A percentile compares a stretch with the other conserved stretches of the same genome.
phyloP scores from a whole-genome alignment of 92 coral and sea anemone species.

The Epizoanthus rinbou region DNA sequence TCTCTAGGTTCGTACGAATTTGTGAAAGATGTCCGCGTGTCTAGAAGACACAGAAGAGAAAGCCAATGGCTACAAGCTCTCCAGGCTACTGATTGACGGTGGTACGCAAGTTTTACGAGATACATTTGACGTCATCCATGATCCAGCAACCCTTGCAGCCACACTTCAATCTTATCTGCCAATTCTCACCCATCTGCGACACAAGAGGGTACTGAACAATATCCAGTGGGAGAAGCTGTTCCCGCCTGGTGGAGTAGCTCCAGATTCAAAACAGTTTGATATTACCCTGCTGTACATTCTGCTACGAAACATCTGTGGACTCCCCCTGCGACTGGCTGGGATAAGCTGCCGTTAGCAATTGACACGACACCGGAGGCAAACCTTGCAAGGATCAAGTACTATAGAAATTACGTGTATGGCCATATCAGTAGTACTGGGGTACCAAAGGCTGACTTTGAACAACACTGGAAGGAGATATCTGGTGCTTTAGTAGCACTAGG shows the following conservation, averaged over 20 bases:
- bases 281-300: constrained; percentile 58
- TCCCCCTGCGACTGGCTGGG: constrained; percentile 60
- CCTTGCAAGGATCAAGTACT: constrained; percentile 65
- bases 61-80: constrained; percentile 44
- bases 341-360: constrained; percentile 36
- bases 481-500: constrained; percentile 57
- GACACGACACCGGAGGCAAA: constrained; percentile 61
- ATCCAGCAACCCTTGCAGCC: constrained; percentile 38
- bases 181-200: constrained; percentile 36
- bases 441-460: constrained; percentile 32
- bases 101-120: constrained; percentile 51
- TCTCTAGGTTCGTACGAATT: no score
- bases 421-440: constrained; percentile 48
- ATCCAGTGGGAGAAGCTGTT: constrained; percentile 63
- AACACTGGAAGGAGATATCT: constrained; percentile 58
- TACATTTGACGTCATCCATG: constrained; percentile 40
- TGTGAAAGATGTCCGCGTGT: constrained; percentile 34
- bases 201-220: constrained; percentile 42
- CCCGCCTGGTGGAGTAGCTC: constrained; percentile 51
- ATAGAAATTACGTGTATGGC: constrained; percentile 58
- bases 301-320: constrained; percentile 61
- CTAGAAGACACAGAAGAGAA: constrained; percentile 48
- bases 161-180: constrained; percentile 18
- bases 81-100: constrained; percentile 53
- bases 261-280: constrained; percentile 59